Evolutionary conservation across 1,140 invertebrate genomes (phyloP).

Genomic region (Tribolium castaneum): DNA sequence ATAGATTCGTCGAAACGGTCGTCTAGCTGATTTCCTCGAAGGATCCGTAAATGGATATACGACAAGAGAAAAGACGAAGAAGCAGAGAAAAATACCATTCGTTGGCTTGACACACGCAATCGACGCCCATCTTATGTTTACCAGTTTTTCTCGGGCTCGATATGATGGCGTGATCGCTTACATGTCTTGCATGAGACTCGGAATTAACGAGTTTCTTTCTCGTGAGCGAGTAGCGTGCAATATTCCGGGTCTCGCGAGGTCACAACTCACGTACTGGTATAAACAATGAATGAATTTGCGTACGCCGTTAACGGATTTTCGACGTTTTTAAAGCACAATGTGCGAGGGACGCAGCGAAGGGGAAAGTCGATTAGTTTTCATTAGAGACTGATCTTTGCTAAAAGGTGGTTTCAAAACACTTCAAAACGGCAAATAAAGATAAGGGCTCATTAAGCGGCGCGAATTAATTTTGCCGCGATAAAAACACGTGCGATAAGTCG

Average conservation of each 20-base stretch:
- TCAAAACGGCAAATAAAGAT: background rate
- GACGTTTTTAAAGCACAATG: background rate
- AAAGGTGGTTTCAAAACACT: too few relatives aligned
- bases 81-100: background rate
- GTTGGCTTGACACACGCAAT: background rate
- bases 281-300: slow-evolving; percentile 18
- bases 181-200: slow-evolving; percentile 16
- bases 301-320: slow-evolving; percentile 3
- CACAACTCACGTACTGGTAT: background rate
- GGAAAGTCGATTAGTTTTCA: background rate
- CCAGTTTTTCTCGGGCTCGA: background rate
- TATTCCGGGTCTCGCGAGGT: slow-evolving; percentile 19
- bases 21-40: background rate
- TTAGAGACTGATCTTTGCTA: background rate
- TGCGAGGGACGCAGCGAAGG: background rate
- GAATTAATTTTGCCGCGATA: background rate
- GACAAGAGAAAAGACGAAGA: background rate
- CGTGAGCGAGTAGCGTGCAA: slow-evolving; percentile 4
- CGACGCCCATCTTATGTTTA: slow-evolving; percentile 15
- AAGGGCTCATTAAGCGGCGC: background rate
- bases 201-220: slow-evolving; percentile 28
- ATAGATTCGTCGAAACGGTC: slow-evolving; percentile 3
- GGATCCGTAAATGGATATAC: background rate
- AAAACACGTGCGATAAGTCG: background rate
- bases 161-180: background rate